Evolutionary conservation across 2,888 invertebrate genomes (phyloP).

Genomic region (Chrysolina americana): DNA sequence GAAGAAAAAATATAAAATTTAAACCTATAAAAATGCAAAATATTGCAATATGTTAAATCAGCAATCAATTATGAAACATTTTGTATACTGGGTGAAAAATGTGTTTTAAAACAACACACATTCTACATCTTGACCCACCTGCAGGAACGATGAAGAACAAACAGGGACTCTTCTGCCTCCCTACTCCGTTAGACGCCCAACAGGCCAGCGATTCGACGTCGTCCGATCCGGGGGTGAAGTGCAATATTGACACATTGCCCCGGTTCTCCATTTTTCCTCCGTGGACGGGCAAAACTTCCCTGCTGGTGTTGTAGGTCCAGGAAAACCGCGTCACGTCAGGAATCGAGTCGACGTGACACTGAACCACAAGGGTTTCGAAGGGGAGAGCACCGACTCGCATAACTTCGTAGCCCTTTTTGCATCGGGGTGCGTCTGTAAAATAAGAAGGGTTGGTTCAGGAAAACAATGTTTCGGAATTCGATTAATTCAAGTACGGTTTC

Average conservation of each 20-base stretch:
- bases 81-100: too few relatives aligned
- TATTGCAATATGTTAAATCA: too few relatives aligned
- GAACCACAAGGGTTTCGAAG: slow-evolving; percentile 80
- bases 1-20: too few relatives aligned
- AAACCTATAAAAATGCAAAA: too few relatives aligned
- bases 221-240: slow-evolving; percentile 71
- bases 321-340: slow-evolving; percentile 82
- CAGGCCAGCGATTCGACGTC: slow-evolving; percentile 90
- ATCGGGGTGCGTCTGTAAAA: slow-evolving; percentile 81
- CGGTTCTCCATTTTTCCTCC: slow-evolving; percentile 74
- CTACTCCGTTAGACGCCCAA: slow-evolving; percentile 89
- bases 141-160: slow-evolving; percentile 86
- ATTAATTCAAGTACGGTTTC: background rate
- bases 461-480: background rate
- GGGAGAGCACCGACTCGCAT: slow-evolving; percentile 82
- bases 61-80: too few relatives aligned
- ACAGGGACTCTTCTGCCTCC: slow-evolving; percentile 86
- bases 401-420: slow-evolving; percentile 80
- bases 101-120: too few relatives aligned
- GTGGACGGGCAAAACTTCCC: slow-evolving; percentile 79
- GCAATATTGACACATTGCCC: slow-evolving; percentile 72
- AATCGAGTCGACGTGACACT: slow-evolving; percentile 87
- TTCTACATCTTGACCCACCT: slow-evolving; percentile 72
- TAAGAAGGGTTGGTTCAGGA: slow-evolving; percentile 34
- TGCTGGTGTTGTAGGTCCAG: slow-evolving; percentile 88